A percentile compares a stretch with the other conserved stretches of the same genome.
Conservation (phyloP, 2,113 vertebrate genomes). For the Ceyx melanurus region DNA sequence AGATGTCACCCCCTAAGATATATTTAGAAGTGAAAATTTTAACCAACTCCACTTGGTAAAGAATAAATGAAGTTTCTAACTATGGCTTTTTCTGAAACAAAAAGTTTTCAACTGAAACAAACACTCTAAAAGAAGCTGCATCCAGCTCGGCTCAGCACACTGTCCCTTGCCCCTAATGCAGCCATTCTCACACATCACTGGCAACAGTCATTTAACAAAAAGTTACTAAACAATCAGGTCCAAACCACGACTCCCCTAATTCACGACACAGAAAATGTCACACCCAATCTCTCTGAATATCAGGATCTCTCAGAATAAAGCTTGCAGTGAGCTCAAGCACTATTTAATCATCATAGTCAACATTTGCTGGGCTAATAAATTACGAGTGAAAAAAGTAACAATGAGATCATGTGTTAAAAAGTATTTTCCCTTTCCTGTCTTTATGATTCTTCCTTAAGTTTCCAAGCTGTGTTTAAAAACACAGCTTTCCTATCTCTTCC, state of each 20-base stretch:
- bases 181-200: background rate
- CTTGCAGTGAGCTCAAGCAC: background rate
- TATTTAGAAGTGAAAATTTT: background rate
- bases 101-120: background rate
- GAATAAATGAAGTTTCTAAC: background rate
- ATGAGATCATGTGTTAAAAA: slow-evolving; percentile 46
- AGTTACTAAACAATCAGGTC: background rate
- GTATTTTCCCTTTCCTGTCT: slow-evolving; percentile 50
- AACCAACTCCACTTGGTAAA: background rate
- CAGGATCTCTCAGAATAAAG: background rate
- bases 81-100: background rate
- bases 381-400: slow-evolving; percentile 31
- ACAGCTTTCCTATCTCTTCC: slow-evolving; percentile 24
- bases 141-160: background rate
- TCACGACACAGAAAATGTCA: background rate
- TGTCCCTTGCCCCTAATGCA: background rate
- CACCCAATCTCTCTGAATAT: background rate
- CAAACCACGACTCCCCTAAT: background rate
- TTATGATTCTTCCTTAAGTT: slow-evolving; percentile 46
- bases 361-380: slow-evolving; percentile 31
- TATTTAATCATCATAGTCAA: background rate
- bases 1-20: background rate
- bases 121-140: background rate
- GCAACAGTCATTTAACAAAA: background rate
- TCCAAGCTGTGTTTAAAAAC: background rate